Evolutionary conservation across 2,888 invertebrate genomes (phyloP).

Genomic region (Phortica magna): DNA sequence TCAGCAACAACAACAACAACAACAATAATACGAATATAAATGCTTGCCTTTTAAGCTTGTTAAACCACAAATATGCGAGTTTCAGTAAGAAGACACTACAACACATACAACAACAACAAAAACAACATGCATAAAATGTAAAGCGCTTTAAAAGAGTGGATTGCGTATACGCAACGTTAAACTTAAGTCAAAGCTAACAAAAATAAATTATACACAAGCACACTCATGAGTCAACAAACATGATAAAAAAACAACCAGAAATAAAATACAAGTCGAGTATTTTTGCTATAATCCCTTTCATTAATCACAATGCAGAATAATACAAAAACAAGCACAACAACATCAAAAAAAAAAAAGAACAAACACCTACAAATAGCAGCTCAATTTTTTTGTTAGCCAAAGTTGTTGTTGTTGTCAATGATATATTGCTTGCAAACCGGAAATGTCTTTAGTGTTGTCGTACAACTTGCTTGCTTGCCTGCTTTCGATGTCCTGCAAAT

Average conservation of each 20-base stretch:
- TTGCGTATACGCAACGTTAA: neutral
- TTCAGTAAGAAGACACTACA: neutral
- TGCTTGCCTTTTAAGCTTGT: conserved; percentile 11
- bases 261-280: neutral
- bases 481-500: conserved; percentile 62
- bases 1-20: neutral
- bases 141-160: neutral
- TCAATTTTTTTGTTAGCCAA: neutral
- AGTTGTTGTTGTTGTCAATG: conserved; percentile 40
- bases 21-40: neutral
- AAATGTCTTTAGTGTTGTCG: conserved; percentile 66
- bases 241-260: too few relatives aligned
- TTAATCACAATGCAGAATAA: conserved; percentile 17
- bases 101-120: neutral
- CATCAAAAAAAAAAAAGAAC: conserved; percentile 1
- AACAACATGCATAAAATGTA: neutral
- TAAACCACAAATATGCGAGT: neutral
- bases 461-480: neutral
- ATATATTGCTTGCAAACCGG: conserved; percentile 71
- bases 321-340: conserved; percentile 17
- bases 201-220: neutral
- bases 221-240: neutral
- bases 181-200: neutral
- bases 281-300: conserved; percentile 22
- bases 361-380: neutral